A percentile compares a stretch with the other conserved stretches of the same genome.
Evolutionary conservation across 92 coral and sea anemone species (phyloP).

Genomic region (Parazoanthus atlanticus): DNA sequence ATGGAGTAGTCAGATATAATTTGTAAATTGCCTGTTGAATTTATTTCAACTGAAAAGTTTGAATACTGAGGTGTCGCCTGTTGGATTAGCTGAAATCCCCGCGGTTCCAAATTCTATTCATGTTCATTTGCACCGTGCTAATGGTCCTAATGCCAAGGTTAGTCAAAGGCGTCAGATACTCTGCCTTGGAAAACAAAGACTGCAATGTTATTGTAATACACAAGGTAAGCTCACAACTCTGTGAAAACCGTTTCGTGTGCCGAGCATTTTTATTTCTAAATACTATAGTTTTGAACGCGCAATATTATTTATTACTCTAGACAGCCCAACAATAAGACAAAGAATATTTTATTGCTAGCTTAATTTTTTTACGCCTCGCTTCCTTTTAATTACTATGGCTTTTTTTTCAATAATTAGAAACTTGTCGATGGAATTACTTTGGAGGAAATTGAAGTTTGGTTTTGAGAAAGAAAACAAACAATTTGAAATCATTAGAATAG

Average conservation of each 20-base stretch:
- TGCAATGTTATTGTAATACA: not conserved
- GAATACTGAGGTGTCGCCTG: not conserved
- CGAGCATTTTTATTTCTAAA: not conserved
- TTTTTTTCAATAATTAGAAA: constrained; percentile 5
- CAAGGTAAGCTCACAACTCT: too few relatives aligned
- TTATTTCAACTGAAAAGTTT: not conserved
- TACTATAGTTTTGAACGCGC: not conserved
- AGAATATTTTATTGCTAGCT: not conserved
- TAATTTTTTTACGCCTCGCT: not conserved
- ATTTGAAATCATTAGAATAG: not conserved
- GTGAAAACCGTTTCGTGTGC: not conserved
- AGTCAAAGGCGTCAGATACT: not conserved
- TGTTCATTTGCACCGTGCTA: constrained; percentile 8
- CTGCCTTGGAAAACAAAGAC: not conserved
- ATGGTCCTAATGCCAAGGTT: not conserved
- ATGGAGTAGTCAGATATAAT: not conserved
- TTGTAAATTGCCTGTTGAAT: constrained; percentile 2
- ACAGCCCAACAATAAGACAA: not conserved
- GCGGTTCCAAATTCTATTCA: constrained; percentile 2
- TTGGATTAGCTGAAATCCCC: constrained; percentile 17
- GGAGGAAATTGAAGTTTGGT: constrained; percentile 17
- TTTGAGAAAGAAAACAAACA: not conserved
- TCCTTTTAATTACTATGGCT: not conserved
- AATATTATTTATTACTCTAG: not conserved
- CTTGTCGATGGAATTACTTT: not conserved